Percentiles rank a stretch among this genome's conserved stretches.
Evolutionary conservation across 2,113 vertebrate species (phyloP).

Genomic region (Pseudorasbora parva): DNA sequence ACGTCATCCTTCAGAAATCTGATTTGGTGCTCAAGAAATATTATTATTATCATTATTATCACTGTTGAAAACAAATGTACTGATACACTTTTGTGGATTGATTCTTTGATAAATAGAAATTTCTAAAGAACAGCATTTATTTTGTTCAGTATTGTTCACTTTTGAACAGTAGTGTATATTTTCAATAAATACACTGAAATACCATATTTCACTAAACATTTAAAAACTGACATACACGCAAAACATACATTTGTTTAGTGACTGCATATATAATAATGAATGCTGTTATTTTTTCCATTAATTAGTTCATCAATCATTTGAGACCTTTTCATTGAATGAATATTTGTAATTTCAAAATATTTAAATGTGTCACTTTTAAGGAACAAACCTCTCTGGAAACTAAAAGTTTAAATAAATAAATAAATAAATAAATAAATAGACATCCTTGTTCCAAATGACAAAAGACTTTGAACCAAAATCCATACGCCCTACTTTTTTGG

Average conservation of each 20-base stretch:
- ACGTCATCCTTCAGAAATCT: too few relatives aligned
- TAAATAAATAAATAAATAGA: fast-evolving
- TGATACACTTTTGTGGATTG: too few relatives aligned
- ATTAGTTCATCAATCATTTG: background rate
- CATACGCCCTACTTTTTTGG: background rate
- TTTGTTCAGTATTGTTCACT: too few relatives aligned
- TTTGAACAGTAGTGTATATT: too few relatives aligned
- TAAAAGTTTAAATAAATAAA: background rate
- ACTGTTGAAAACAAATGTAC: too few relatives aligned
- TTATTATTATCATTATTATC: too few relatives aligned
- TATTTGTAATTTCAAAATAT: background rate
- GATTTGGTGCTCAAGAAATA: too few relatives aligned
- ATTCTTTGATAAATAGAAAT: too few relatives aligned
- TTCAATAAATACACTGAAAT: too few relatives aligned
- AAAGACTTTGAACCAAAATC: background rate
- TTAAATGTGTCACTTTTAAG: background rate
- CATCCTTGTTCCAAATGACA: background rate
- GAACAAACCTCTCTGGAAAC: background rate
- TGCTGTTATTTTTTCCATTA: background rate
- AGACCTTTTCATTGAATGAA: background rate
- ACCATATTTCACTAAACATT: too few relatives aligned
- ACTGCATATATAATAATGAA: background rate
- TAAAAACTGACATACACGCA: background rate
- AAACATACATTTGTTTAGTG: background rate
- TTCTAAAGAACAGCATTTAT: too few relatives aligned